Evolutionary conservation across 2,113 vertebrate species (phyloP).

Genomic region (Bubo blakistoni): DNA sequence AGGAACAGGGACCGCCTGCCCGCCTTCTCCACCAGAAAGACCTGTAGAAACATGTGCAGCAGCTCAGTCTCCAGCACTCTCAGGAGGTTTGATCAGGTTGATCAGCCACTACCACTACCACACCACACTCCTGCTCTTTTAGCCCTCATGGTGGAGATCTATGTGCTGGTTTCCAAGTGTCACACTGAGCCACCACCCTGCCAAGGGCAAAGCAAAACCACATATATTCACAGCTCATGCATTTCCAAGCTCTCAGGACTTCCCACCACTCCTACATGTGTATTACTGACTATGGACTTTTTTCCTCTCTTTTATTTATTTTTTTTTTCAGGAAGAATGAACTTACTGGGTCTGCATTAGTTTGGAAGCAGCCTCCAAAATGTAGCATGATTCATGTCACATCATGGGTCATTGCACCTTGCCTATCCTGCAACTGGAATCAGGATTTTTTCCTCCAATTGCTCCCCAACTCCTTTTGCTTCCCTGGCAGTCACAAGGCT

Average conservation of each 20-base stretch:
- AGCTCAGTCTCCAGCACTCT: not conserved
- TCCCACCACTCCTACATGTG: not conserved
- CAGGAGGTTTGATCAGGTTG: not conserved
- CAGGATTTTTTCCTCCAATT: not conserved
- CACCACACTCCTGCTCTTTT: not conserved
- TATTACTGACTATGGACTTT: not conserved
- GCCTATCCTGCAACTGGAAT: not conserved
- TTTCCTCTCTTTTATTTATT: not conserved
- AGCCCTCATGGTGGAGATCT: not conserved
- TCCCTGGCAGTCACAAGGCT: not conserved
- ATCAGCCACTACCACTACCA: not conserved
- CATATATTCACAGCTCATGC: not conserved
- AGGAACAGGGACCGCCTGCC: conserved; percentile 87
- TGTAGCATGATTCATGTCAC: not conserved
- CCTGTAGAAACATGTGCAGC: conserved; percentile 65
- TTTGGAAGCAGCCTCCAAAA: not conserved
- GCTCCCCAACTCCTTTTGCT: not conserved
- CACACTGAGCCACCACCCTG: not conserved
- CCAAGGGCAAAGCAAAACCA: not conserved
- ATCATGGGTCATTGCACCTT: fast-evolving
- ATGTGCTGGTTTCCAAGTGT: not conserved
- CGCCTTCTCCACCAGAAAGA: conserved; percentile 87
- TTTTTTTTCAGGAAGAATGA: not conserved
- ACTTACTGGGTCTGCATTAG: not conserved
- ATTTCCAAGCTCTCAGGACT: not conserved